phyloP scores from a whole-genome alignment of 2,113 vertebrate species.

The Xenopus tropicalis region DNA sequence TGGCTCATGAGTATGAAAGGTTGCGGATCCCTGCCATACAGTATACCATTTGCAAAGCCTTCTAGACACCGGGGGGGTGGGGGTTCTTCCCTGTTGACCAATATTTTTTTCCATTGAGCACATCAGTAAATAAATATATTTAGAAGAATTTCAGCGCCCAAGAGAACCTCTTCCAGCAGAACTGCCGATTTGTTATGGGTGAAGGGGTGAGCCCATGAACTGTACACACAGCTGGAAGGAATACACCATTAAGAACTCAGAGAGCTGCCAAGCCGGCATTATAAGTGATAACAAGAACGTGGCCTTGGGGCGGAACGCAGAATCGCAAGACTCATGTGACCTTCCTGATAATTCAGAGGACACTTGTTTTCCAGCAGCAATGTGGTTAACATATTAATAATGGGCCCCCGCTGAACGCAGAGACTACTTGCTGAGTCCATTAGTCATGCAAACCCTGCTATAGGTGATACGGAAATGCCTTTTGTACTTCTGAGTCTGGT shows the following conservation, averaged over 20 bases:
- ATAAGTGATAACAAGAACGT: not conserved
- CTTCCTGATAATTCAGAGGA: constrained; percentile 15
- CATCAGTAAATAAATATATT: not conserved
- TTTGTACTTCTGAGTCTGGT: too few species aligned
- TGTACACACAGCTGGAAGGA: not conserved
- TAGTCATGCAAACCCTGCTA: too few species aligned
- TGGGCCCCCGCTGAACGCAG: too few species aligned
- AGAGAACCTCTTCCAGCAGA: constrained; percentile 9
- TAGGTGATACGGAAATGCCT: too few species aligned
- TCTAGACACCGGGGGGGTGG: too few species aligned
- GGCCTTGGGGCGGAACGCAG: not conserved
- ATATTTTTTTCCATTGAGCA: too few species aligned
- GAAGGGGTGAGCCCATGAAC: not conserved
- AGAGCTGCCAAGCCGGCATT: not conserved
- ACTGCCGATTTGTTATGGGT: not conserved
- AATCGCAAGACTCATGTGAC: constrained; percentile 1
- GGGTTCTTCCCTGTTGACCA: too few species aligned
- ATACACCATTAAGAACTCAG: not conserved
- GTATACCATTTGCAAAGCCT: too few species aligned
- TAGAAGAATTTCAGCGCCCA: constrained; percentile 1
- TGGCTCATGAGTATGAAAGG: too few species aligned
- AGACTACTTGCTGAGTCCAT: too few species aligned
- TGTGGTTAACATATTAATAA: too few species aligned
- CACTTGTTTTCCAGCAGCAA: not conserved
- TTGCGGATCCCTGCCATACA: too few species aligned